A percentile compares a stretch with the other conserved stretches of the same genome.
Conservation (phyloP, 1,140 invertebrate species). For the Gonatopus flavifemur region DNA sequence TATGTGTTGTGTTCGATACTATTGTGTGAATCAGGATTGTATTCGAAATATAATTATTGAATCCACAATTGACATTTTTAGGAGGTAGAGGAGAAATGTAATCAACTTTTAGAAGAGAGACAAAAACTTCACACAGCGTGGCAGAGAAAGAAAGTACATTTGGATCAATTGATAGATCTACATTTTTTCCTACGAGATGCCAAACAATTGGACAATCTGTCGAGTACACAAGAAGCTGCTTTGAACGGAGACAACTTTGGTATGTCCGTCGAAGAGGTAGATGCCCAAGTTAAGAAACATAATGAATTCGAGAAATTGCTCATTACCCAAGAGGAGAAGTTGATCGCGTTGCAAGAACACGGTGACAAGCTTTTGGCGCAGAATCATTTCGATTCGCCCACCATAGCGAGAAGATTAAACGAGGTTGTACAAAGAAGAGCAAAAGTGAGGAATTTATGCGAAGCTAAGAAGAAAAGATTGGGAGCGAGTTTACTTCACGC, state of each 20-base stretch:
- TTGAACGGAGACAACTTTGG: conserved; percentile 63
- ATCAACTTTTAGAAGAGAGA: conserved; percentile 75
- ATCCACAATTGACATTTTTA: conserved; percentile 32
- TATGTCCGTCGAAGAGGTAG: conserved; percentile 82
- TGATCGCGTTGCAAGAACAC: conserved; percentile 80
- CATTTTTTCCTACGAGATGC: conserved; percentile 95
- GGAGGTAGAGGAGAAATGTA: conserved; percentile 81
- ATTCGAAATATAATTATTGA: neutral
- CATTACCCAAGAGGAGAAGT: conserved; percentile 84
- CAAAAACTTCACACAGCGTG: conserved; percentile 80
- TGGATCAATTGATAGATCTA: conserved; percentile 93
- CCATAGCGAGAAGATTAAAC: conserved; percentile 73
- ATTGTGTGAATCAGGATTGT: neutral
- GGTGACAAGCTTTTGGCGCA: conserved; percentile 86
- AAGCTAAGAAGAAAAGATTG: conserved; percentile 65
- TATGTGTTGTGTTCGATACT: conserved; percentile 26
- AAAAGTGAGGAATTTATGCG: conserved; percentile 70
- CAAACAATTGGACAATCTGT: conserved; percentile 88
- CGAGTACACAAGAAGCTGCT: conserved; percentile 83
- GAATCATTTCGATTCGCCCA: conserved; percentile 91
- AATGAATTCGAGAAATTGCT: conserved; percentile 88
- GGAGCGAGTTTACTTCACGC: conserved; percentile 82
- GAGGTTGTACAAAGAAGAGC: conserved; percentile 72
- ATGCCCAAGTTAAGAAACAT: conserved; percentile 84
- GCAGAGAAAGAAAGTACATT: conserved; percentile 85